Base-by-base conservation (phyloP, 1,140 invertebrate species). In the Orius insidiosus region DNA sequence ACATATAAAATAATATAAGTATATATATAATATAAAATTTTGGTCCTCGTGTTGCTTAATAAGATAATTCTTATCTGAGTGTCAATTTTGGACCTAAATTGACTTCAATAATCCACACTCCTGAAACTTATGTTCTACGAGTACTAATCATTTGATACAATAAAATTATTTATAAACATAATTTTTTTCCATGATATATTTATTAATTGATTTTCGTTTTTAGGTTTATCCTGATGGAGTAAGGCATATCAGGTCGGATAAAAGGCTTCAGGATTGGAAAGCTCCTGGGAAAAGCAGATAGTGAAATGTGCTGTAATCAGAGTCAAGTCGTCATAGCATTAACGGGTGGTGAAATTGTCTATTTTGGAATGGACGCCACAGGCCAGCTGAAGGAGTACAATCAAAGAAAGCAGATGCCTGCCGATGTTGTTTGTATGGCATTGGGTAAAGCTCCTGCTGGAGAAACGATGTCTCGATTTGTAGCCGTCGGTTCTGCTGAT, bases 281-380 rank as follows among this genome's bases (percentile, higher is more conserved):
- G 88, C 90, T 0, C 93, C 94, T 0, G 90, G 88, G 4, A 97
- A 62, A 94, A 95, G 56, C 85, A 81, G 0, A 98, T 99, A 50
- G 81, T 93, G 0, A 92, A 93, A 63, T 99, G 95, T 68, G 94
- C 95, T 1, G 87, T 99, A 0, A 99, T 67, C 88, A 96, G 59
- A 70, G 95, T 48, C 96, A 99, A 68, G 90, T 97, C 15, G 94
- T 98, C 0, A 98, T 99, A 53, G 94, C 95, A 1, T 65, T 99
- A 4, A 88, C 88, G 31, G 95, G 94, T 0, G 92, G 94, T 39
- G 95, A 98, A 70, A 67, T 99, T 14, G 92, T 98, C 11, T 99
- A 98, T 67, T 99, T 99, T 65, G 95, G 98, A 73, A 94, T 99
- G 92, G 94, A 98, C 64, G 81, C 85, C 52, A 89, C 86, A 54